A percentile compares a stretch with the other conserved stretches of the same genome.
Conservation (phyloP, 2,113 vertebrate genomes). For the Lepisosteus osseus region DNA sequence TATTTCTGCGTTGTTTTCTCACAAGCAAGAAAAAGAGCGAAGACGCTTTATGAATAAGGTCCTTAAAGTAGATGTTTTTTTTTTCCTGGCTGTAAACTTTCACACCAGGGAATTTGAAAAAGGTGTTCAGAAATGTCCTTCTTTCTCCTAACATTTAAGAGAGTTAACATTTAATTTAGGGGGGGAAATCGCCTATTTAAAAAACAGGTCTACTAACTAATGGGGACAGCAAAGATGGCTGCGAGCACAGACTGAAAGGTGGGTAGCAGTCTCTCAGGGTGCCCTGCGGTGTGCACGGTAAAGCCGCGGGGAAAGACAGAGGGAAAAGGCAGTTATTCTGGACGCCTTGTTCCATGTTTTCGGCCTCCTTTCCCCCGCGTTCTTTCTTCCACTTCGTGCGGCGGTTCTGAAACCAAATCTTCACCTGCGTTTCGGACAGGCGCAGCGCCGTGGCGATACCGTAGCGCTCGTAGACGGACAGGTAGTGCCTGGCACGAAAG, state of each 20-base stretch:
- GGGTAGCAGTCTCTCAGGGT: neutral
- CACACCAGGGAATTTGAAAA: too few relatives aligned
- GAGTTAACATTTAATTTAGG: too few relatives aligned
- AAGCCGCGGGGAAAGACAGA: neutral
- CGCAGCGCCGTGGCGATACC: constrained; percentile 50
- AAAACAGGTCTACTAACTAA: neutral
- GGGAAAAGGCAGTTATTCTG: neutral
- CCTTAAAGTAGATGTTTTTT: too few relatives aligned
- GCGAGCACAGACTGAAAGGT: neutral
- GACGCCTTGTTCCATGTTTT: constrained; percentile 15
- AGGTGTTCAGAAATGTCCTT: too few relatives aligned
- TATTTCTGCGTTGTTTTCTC: too few relatives aligned
- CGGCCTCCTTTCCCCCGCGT: constrained; percentile 28
- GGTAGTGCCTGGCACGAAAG: constrained; percentile 62
- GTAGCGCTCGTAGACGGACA: constrained; percentile 66
- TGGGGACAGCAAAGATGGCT: constrained; percentile 1
- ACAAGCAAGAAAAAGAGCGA: too few relatives aligned
- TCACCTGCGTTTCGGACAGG: constrained; percentile 69
- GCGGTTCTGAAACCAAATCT: constrained; percentile 76
- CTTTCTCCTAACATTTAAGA: too few relatives aligned
- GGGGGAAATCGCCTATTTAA: neutral
- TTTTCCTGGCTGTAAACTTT: too few relatives aligned
- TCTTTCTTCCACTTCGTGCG: constrained; percentile 75
- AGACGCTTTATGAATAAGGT: too few relatives aligned
- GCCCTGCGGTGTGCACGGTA: neutral